Evolutionary conservation across 2,113 vertebrate species (phyloP), one percentile per base, ranked within the genome.

Genomic region (Hoplias malabaricus): DNA sequence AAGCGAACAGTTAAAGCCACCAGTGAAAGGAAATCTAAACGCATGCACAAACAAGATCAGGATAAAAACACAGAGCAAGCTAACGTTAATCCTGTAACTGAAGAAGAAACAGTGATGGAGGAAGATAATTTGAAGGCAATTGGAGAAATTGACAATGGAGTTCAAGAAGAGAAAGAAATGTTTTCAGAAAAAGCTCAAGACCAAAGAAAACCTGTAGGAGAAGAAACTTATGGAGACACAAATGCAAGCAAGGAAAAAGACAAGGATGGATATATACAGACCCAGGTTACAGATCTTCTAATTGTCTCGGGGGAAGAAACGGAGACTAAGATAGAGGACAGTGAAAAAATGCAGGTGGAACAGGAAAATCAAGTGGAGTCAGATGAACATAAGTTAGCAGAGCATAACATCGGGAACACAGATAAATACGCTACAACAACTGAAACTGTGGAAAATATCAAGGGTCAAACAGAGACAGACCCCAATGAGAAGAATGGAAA

Each of bases 21-120:
- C 46, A 4, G 43, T 25, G 43, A n/a, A 57, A 27, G 21, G 8
- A 81, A 61, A 77, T 81, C 70, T 6, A 85, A 82, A 73, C 81
- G 71, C 59, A n/a, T 50, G 7, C 2, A 63, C 0, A 85, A 63
- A 77, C 81, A 68, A 43, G 63, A 29, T 36, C 43, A 81, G 23
- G 16, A 27, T 43, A 68, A 86, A n/a, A 40, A 54, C 31, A 46
- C 25, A 5, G 40, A 50, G 21, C 14, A 53, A 6, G 23, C 40
- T 38, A n/a, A 43, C 11, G 34, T 53, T 23, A 9, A 43, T 59
- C 25, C 36, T 27, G 21, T 23, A 27, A 6, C 57, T 62, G 40
- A 34, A 48, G 19, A 33, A 10, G 21, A 61, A 54, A 9, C 21
- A 38, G 59, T 33, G 36, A 46, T 16, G n/a, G 66, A 40, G 21